A percentile compares a stretch with the other conserved stretches of the same genome.
phyloP scores from a whole-genome alignment of 2,797 vertebrate species.

The Tokudaia muenninki region DNA sequence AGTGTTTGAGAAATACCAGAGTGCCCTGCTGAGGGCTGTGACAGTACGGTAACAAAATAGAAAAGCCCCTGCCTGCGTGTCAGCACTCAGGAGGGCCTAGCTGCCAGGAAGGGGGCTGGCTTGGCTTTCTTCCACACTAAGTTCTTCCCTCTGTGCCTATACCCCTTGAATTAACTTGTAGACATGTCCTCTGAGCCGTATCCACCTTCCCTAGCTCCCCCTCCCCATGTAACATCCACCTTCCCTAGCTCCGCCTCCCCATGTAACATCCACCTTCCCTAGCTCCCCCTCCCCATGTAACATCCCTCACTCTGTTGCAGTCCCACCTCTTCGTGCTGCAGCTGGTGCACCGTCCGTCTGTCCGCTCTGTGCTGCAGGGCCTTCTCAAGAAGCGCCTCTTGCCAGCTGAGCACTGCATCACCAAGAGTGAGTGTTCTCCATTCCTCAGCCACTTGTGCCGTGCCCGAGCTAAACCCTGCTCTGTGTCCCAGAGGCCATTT shows the following conservation, averaged over 20 bases:
- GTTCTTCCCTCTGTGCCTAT: background rate
- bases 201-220: background rate
- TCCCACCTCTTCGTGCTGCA: slow-evolving; percentile 97
- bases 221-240: background rate
- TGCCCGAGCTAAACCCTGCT: background rate
- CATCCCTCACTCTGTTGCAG: slow-evolving; percentile 82
- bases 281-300: background rate
- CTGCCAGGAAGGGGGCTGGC: background rate
- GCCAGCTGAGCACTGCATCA: slow-evolving; percentile 96
- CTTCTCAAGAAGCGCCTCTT: slow-evolving; percentile 97
- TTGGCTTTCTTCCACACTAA: too few species aligned
- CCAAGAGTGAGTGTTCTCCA: slow-evolving; percentile 91
- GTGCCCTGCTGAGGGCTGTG: background rate
- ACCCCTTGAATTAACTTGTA: background rate
- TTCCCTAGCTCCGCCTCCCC: background rate
- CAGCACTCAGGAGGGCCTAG: background rate
- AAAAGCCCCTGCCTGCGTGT: background rate
- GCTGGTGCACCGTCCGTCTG: slow-evolving; percentile 95
- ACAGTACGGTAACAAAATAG: background rate
- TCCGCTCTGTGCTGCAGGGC: slow-evolving; percentile 95
- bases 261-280: too few species aligned
- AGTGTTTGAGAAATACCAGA: background rate
- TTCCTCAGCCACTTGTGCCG: background rate
- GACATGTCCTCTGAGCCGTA: background rate
- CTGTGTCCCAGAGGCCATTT: background rate